These are phyloP conservation scores for Apoda limacodes DNA, from an alignment of 2,888 invertebrate species.

Conservation along the genomic window DNA sequence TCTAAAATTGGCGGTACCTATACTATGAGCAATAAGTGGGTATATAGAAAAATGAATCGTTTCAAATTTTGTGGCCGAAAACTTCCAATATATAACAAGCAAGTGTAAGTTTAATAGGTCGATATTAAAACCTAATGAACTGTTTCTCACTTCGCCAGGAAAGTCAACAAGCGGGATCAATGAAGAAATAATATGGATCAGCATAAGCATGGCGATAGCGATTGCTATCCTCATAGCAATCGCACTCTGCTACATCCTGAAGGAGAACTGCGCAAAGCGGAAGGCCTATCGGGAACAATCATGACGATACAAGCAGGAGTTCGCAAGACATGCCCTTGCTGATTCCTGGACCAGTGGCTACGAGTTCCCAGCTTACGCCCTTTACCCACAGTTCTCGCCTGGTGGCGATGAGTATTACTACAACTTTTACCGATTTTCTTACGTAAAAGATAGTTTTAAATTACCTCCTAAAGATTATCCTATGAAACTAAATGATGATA, in stretches of 20 bases:
- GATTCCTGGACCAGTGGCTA: slow-evolving; percentile 50
- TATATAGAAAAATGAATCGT: too few species aligned
- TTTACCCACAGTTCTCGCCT: slow-evolving; percentile 58
- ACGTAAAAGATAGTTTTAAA: slow-evolving; percentile 50
- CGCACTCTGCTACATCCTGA: slow-evolving; percentile 83
- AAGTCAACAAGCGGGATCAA: too few species aligned
- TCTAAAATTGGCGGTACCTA: too few species aligned
- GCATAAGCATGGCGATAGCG: slow-evolving; percentile 87
- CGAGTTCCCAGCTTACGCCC: slow-evolving; percentile 49
- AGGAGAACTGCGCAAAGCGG: slow-evolving; percentile 83
- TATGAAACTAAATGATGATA: slow-evolving; percentile 52
- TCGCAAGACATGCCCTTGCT: too few species aligned
- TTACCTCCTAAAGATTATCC: slow-evolving; percentile 56
- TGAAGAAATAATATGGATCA: slow-evolving; percentile 90
- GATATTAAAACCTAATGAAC: too few species aligned
- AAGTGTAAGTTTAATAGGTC: too few species aligned
- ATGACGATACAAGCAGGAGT: slow-evolving; percentile 71
- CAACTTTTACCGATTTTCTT: slow-evolving; percentile 59
- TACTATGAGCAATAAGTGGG: too few species aligned
- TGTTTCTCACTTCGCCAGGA: too few species aligned
- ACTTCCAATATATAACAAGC: too few species aligned
- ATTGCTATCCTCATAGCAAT: slow-evolving; percentile 85
- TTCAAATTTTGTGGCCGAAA: too few species aligned
- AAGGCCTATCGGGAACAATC: slow-evolving; percentile 79
- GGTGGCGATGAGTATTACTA: slow-evolving; percentile 62